These are phyloP conservation scores for Cyprinus carpio DNA, from an alignment of 2,113 vertebrate species.

Conservation along the genomic window DNA sequence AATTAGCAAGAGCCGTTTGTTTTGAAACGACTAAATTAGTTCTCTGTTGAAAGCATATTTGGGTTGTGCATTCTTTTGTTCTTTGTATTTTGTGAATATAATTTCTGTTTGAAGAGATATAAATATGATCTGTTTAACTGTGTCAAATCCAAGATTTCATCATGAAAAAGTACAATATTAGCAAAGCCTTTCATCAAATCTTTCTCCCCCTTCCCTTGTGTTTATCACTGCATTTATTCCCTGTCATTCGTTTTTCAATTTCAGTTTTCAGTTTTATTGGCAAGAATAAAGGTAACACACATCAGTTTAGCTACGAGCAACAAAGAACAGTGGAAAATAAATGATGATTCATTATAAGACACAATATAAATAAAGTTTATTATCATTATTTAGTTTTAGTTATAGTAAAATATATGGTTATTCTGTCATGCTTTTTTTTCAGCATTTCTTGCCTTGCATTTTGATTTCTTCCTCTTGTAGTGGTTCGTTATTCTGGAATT, in stretches of 20 bases:
- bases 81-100: not conserved
- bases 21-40: not conserved
- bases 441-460: not conserved
- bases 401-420: too few relatives aligned
- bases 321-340: not conserved
- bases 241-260: not conserved
- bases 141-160: not conserved
- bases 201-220: not conserved
- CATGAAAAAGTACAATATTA: constrained; percentile 4
- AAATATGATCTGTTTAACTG: constrained; percentile 10
- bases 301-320: not conserved
- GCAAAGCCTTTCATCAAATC: not conserved
- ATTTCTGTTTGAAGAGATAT: not conserved
- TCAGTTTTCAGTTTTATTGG: not conserved
- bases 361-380: too few relatives aligned
- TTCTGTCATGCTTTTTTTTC: not conserved
- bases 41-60: not conserved
- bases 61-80: constrained; percentile 4
- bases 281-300: not conserved
- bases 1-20: constrained; percentile 15
- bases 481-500: too few relatives aligned
- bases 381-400: too few relatives aligned
- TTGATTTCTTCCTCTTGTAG: not conserved
- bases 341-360: not conserved
- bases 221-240: not conserved